Evolutionary conservation across 2,888 invertebrate genomes (phyloP).

Genomic region (Microctonus brassicae): DNA sequence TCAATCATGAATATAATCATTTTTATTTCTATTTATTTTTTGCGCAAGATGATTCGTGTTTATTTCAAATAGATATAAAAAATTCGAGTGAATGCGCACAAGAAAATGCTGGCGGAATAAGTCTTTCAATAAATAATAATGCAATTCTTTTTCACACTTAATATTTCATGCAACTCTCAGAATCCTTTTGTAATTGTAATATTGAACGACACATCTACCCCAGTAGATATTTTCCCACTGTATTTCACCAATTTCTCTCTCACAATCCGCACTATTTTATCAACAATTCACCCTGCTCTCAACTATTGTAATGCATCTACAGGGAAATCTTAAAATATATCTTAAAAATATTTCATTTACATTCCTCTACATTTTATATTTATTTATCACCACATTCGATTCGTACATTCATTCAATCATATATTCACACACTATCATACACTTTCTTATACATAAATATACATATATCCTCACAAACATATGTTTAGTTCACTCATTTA

Average conservation of each 20-base stretch:
- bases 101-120: neutral
- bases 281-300: slow-evolving; percentile 23
- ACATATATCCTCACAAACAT: too few species aligned
- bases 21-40: neutral
- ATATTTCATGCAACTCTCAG: slow-evolving; percentile 57
- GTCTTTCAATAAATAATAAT: slow-evolving; percentile 31
- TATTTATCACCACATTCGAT: neutral
- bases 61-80: neutral
- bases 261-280: neutral
- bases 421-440: neutral
- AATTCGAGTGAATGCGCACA: neutral
- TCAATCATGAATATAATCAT: neutral
- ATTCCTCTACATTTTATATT: neutral
- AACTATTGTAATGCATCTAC: slow-evolving; percentile 47
- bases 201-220: slow-evolving; percentile 56
- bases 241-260: neutral
- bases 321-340: slow-evolving; percentile 68
- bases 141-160: slow-evolving; percentile 36
- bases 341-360: slow-evolving; percentile 57
- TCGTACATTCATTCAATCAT: neutral
- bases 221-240: slow-evolving; percentile 28
- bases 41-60: neutral
- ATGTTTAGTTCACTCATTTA: too few species aligned
- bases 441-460: too few species aligned
- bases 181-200: slow-evolving; percentile 68